These are phyloP conservation scores for Poecilia wingei DNA, from an alignment of 2,797 vertebrate species.

Conservation along the genomic window DNA sequence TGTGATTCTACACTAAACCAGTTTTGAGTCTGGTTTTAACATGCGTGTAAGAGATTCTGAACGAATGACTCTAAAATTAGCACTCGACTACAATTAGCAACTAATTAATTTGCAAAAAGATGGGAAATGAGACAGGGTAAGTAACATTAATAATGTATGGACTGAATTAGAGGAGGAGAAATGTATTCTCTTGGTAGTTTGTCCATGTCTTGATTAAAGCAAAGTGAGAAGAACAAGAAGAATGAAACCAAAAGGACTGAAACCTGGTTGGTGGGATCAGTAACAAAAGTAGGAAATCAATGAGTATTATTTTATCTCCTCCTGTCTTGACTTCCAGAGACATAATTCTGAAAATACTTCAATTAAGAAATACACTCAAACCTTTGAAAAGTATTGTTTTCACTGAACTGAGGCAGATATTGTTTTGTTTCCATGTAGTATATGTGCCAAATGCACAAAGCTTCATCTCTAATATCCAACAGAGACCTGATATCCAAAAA, in stretches of 20 bases:
- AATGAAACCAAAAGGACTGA: conserved; percentile 24
- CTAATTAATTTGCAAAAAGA: conserved; percentile 62
- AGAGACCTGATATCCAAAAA: conserved; percentile 65
- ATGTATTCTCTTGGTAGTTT: conserved; percentile 52
- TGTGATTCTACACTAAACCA: neutral
- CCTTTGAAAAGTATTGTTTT: conserved; percentile 1
- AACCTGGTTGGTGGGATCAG: conserved; percentile 44
- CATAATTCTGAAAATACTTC: neutral
- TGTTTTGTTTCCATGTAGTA: conserved; percentile 34
- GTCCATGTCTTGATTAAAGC: conserved; percentile 30
- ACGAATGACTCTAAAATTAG: conserved; percentile 59
- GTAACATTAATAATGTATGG: conserved; percentile 67
- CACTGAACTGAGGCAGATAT: conserved; percentile 15
- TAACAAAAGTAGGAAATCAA: conserved; percentile 28
- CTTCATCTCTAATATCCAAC: conserved; percentile 42
- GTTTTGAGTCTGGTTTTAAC: conserved; percentile 6
- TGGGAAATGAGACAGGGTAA: conserved; percentile 44
- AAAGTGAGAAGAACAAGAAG: conserved; percentile 12
- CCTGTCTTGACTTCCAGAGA: conserved; percentile 14
- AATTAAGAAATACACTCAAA: neutral
- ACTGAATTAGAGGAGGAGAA: conserved; percentile 47
- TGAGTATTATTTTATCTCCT: conserved; percentile 15
- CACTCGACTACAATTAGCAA: conserved; percentile 56
- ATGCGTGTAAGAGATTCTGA: conserved; percentile 19
- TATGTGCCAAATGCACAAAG: conserved; percentile 49